Conservation (phyloP, 2,113 vertebrate species). For the Mus musculus region DNA sequence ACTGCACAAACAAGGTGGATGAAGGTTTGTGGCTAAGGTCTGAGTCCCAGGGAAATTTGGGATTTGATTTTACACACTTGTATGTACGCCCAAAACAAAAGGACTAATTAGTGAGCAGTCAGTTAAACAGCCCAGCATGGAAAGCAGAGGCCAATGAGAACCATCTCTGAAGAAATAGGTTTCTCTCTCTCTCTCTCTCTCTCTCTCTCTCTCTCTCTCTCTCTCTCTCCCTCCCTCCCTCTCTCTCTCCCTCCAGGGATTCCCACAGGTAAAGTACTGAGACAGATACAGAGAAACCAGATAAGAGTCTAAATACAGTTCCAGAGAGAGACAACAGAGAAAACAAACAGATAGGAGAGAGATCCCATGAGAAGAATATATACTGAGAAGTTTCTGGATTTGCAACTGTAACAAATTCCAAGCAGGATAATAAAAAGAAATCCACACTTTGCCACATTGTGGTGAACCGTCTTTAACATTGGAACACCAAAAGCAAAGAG, state of each 20-base stretch:
- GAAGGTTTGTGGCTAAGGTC: background rate
- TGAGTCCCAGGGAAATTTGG: background rate
- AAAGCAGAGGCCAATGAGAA: conserved; percentile 27
- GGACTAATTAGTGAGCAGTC: background rate
- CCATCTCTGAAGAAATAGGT: background rate
- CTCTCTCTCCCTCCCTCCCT: background rate
- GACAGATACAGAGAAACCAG: conserved; percentile 40
- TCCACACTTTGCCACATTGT: background rate
- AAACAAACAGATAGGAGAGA: background rate
- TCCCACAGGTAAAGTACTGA: background rate
- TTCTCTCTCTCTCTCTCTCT: background rate
- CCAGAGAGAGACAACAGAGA: background rate
- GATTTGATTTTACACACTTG: conserved; percentile 1
- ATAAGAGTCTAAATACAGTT: background rate
- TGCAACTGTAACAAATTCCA: conserved; percentile 24
- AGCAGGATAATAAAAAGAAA: conserved; percentile 33
- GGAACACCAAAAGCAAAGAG: conserved; percentile 31
- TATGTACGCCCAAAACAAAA: background rate
- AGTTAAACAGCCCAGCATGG: background rate
- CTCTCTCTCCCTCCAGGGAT: background rate
- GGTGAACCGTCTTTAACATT: background rate
- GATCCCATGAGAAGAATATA: background rate
- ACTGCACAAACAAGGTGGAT: background rate
- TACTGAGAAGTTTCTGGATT: conserved; percentile 4
- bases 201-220: background rate